A percentile compares a stretch with the other conserved stretches of the same genome.
These are phyloP conservation scores for Calliopum simillimum DNA, from an alignment of 2,888 invertebrate genomes.

Conservation along the genomic window DNA sequence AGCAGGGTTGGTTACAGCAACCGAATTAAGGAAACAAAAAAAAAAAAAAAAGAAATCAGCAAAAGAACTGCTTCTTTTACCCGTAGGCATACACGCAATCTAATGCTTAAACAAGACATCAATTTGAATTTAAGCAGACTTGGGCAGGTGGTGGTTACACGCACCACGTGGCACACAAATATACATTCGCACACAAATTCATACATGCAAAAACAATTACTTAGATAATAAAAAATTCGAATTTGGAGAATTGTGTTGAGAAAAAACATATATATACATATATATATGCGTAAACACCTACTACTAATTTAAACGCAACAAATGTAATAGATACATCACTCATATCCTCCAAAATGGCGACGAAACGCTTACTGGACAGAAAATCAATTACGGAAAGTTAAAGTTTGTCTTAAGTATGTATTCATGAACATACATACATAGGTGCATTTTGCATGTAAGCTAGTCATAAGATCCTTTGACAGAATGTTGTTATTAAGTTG, in stretches of 20 bases:
- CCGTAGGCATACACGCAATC: background rate
- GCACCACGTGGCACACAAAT: constrained; percentile 10
- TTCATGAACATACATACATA: too few species aligned
- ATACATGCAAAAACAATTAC: background rate
- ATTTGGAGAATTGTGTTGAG: background rate
- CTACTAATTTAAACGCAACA: background rate
- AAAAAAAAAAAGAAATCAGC: background rate
- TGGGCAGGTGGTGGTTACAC: background rate
- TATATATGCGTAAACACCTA: background rate
- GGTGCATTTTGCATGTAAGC: too few species aligned
- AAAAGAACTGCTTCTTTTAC: background rate
- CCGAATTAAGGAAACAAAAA: background rate
- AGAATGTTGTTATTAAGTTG: too few species aligned
- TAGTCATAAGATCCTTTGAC: too few species aligned
- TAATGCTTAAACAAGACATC: constrained; percentile 20
- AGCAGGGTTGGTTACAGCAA: background rate
- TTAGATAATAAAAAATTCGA: too few species aligned
- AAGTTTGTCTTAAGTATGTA: too few species aligned
- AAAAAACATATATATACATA: too few species aligned
- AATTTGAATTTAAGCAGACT: background rate
- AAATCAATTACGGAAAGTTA: too few species aligned
- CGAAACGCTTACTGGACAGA: too few species aligned
- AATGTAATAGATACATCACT: too few species aligned
- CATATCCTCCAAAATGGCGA: too few species aligned
- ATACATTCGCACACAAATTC: background rate